phyloP scores from a whole-genome alignment of 2,888 invertebrate species.

The Creontiades dilutus region DNA sequence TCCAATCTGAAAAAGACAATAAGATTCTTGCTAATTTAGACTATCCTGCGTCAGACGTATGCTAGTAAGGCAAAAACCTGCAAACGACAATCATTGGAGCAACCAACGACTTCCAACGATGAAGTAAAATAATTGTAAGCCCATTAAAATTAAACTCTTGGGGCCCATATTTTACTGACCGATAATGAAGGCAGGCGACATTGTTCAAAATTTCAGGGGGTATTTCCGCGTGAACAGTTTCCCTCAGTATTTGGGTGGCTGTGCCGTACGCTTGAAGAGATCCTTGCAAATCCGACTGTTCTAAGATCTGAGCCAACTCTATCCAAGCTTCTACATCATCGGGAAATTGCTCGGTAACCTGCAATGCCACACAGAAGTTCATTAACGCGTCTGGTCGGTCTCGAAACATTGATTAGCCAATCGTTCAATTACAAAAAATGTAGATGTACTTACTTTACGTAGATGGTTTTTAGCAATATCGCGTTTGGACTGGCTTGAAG shows the following conservation, averaged over 20 bases:
- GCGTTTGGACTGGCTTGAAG: slow-evolving; percentile 91
- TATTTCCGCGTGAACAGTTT: slow-evolving; percentile 95
- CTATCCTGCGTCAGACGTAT: too few relatives aligned
- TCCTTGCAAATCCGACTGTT: slow-evolving; percentile 93
- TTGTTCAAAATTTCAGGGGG: slow-evolving; percentile 99
- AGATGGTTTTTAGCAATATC: slow-evolving; percentile 96
- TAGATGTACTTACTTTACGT: slow-evolving; percentile 84
- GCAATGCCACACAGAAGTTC: background rate
- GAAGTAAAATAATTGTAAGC: background rate
- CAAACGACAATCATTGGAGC: too few relatives aligned
- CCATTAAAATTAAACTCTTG: slow-evolving; percentile 4
- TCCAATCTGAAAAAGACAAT: slow-evolving; percentile 82
- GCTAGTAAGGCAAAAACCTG: too few relatives aligned
- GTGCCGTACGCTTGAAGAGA: slow-evolving; percentile 95
- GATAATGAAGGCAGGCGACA: slow-evolving; percentile 94
- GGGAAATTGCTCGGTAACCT: slow-evolving; percentile 97
- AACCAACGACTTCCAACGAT: too few relatives aligned
- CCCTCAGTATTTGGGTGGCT: slow-evolving; percentile 94
- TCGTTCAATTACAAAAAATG: background rate
- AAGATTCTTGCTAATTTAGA: too few relatives aligned
- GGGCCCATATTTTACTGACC: slow-evolving; percentile 77
- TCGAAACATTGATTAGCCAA: background rate
- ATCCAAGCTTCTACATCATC: slow-evolving; percentile 99
- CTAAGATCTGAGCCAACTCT: slow-evolving; percentile 97
- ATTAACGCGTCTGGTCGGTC: too few relatives aligned